Evolutionary conservation across 2,888 invertebrate genomes (phyloP), one percentile per base, ranked within the genome.

Genomic region (Dendrolimus houi): DNA sequence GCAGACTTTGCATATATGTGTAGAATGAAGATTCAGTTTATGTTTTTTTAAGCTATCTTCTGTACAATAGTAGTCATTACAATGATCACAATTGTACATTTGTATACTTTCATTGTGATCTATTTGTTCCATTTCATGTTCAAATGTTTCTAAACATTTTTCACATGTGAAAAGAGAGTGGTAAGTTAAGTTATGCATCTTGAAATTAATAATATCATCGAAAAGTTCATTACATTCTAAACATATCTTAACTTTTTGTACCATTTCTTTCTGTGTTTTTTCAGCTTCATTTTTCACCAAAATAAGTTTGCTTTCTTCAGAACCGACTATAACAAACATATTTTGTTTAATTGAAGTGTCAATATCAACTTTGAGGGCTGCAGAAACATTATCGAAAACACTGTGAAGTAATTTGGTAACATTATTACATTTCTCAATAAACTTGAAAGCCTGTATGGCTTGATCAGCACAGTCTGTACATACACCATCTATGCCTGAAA

Each of bases 401-500:
- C 67, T 74, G 53, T 79, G 64, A n/a, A 89, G 63, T 52, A 74
- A 57, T 56, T 65, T 56, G n/a, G 75, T 74, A 0, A 83, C 75
- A 9, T 63, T 67, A 59, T 74, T 68, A 62, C 79, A 85, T 42
- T 62, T 68, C 54, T 79, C 61, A 8, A 86, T 62, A 56, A 89
- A 85, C 56, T 68, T 75, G 1, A 68, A 52, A 2, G 72, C 69
- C 55, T 78, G 69, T 1, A 84, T 56, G 12, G 74, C 68, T 63
- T 73, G 75, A 12, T 81, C 71, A 0, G 77, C 74, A 63, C 89
- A 89, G 41, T 72, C 64, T 40, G 72, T 69, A 60, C 89, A 89
- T 1, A 86, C 75, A 52, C 80, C 83, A 63, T 88, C 83, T 52
- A 87, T 64, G 0, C 87, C 87, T 40, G 77, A 68, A 41, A 87